Evolutionary conservation across 2,113 vertebrate species (phyloP).

Genomic region (Pelodiscus sinensis): DNA sequence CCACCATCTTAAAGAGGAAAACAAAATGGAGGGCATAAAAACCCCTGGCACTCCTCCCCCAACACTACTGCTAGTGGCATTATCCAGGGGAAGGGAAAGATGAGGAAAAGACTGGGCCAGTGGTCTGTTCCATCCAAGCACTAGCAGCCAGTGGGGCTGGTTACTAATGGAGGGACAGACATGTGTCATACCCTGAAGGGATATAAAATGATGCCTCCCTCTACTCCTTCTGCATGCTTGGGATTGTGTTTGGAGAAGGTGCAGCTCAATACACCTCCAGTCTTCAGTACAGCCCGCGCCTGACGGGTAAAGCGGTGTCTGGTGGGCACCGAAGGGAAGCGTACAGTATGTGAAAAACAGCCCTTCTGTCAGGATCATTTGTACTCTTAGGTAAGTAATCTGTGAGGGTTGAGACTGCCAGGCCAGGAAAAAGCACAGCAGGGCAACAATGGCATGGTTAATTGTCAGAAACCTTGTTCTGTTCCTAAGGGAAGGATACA

Average conservation of each 20-base stretch:
- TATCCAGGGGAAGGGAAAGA: neutral
- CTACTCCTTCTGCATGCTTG: neutral
- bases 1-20: no score
- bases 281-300: neutral
- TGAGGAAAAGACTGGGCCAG: neutral
- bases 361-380: neutral
- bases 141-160: neutral
- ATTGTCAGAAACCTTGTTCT: neutral
- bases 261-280: neutral
- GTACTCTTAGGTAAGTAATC: neutral
- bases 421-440: neutral
- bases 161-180: neutral
- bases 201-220: neutral
- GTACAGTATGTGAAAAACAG: neutral
- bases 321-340: neutral
- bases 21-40: no score
- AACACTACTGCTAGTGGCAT: no score
- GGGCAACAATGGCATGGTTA: neutral
- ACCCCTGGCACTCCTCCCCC: no score
- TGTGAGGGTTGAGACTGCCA: neutral
- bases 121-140: neutral
- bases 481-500: neutral
- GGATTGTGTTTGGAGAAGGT: neutral
- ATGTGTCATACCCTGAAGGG: neutral
- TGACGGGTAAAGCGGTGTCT: neutral